Evolutionary conservation across 64 coral and sea anemone species (phyloP).

Genomic region (Montipora sp.): DNA sequence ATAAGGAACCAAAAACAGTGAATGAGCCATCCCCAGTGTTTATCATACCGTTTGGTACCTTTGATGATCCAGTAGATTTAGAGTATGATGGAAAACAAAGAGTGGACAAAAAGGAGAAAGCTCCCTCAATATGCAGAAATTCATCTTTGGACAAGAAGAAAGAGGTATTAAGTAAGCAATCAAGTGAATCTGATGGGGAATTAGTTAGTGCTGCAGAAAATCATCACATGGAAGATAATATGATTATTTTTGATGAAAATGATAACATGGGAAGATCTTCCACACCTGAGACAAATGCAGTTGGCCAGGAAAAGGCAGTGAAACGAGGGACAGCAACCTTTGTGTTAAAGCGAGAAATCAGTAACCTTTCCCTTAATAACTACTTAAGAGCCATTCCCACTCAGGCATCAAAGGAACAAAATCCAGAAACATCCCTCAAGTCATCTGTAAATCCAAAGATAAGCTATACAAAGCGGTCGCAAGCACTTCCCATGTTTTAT

Average conservation of each 20-base stretch:
- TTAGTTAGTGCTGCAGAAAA: not conserved
- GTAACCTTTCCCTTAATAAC: conserved; percentile 84
- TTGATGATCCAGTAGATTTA: conserved; percentile 83
- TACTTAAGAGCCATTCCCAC: conserved; percentile 70
- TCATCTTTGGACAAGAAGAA: not conserved
- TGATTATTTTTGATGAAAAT: not conserved
- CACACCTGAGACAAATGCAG: not conserved
- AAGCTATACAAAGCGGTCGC: conserved; percentile 75
- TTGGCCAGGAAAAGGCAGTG: not conserved
- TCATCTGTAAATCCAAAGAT: conserved; percentile 65
- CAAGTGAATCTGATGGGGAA: not conserved
- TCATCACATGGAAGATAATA: not conserved
- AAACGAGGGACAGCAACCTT: not conserved
- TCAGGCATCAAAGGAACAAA: not conserved
- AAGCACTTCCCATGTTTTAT: conserved; percentile 3
- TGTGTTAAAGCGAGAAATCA: conserved; percentile 69
- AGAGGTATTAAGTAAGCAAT: not conserved
- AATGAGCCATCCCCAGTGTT: conserved; percentile 68
- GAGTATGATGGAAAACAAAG: conserved; percentile 20
- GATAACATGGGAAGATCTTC: not conserved
- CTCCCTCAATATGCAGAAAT: not conserved
- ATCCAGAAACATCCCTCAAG: not conserved
- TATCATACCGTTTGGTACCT: conserved; percentile 90
- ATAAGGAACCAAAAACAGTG: not conserved
- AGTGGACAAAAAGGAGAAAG: conserved; percentile 13